A percentile compares a stretch with the other conserved stretches of the same genome.
Evolutionary conservation across 2,113 vertebrate genomes (phyloP).

Genomic region (Kryptolebias marmoratus): DNA sequence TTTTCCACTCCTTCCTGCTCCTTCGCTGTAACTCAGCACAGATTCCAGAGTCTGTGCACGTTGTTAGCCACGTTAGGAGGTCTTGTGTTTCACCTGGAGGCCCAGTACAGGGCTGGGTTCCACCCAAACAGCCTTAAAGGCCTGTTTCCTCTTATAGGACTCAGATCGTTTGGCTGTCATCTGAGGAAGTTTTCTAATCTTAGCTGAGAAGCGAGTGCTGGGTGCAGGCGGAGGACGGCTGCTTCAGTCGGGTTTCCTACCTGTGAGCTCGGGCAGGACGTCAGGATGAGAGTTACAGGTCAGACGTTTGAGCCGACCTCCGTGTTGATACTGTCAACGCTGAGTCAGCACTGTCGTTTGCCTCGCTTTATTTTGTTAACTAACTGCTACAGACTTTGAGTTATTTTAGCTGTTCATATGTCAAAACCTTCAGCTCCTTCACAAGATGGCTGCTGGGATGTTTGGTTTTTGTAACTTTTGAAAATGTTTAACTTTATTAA

Average conservation of each 20-base stretch:
- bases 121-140: slow-evolving; percentile 49
- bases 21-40: slow-evolving; percentile 4
- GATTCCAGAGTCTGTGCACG: neutral
- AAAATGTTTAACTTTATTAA: too few species aligned
- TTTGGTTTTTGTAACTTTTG: neutral
- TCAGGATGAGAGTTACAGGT: slow-evolving; percentile 79
- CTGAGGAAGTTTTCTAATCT: slow-evolving; percentile 82
- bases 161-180: slow-evolving; percentile 77
- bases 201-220: slow-evolving; percentile 70
- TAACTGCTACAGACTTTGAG: neutral
- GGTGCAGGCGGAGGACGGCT: slow-evolving; percentile 25
- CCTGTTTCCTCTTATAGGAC: slow-evolving; percentile 79
- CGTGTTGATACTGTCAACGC: too few species aligned
- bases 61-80: slow-evolving; percentile 10
- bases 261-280: slow-evolving; percentile 50
- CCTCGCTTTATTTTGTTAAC: neutral
- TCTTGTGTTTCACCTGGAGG: slow-evolving; percentile 53
- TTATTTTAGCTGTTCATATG: too few species aligned
- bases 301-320: slow-evolving; percentile 29
- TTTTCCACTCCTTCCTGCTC: slow-evolving; percentile 22
- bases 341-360: too few species aligned
- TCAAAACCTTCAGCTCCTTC: too few species aligned
- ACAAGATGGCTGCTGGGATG: too few species aligned
- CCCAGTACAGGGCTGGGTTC: slow-evolving; percentile 38
- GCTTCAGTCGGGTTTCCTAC: slow-evolving; percentile 49